Percentiles rank a stretch among this genome's conserved stretches.
These are phyloP conservation scores for Noctua pronuba DNA, from an alignment of 2,888 invertebrate species.

Conservation along the genomic window DNA sequence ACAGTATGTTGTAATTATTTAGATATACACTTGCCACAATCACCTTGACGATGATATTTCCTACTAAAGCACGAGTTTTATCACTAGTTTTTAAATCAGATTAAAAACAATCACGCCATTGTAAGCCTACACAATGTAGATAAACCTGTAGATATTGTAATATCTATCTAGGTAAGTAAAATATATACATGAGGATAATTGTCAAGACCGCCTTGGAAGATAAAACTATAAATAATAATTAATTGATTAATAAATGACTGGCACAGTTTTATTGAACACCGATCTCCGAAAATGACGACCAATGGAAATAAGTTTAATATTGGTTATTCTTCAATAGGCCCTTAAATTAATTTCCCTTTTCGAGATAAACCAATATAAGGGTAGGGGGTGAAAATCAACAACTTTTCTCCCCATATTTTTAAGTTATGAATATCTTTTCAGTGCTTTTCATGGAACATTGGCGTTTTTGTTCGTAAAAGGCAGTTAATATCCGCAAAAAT, in stretches of 20 bases:
- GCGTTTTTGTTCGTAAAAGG: background rate
- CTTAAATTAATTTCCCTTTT: slow-evolving; percentile 35
- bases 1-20: slow-evolving; percentile 32
- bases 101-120: slow-evolving; percentile 60
- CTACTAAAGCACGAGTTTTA: slow-evolving; percentile 43
- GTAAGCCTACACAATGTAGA: slow-evolving; percentile 53
- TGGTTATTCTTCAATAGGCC: slow-evolving; percentile 33
- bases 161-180: slow-evolving; percentile 48
- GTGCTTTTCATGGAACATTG: slow-evolving; percentile 5
- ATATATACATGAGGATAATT: slow-evolving; percentile 47
- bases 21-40: slow-evolving; percentile 12
- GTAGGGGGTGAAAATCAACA: slow-evolving; percentile 33
- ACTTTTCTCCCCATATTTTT: slow-evolving; percentile 12
- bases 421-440: background rate
- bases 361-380: slow-evolving; percentile 29
- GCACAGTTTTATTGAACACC: slow-evolving; percentile 29
- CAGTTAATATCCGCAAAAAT: background rate
- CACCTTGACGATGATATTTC: slow-evolving; percentile 44
- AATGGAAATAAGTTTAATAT: slow-evolving; percentile 32
- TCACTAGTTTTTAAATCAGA: slow-evolving; percentile 55
- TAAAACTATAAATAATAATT: slow-evolving; percentile 29
- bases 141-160: slow-evolving; percentile 44
- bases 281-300: slow-evolving; percentile 25
- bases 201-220: slow-evolving; percentile 42
- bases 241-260: slow-evolving; percentile 37